Evolutionary conservation across 1,140 invertebrate species (phyloP).

Genomic region (Cydia strobilella): DNA sequence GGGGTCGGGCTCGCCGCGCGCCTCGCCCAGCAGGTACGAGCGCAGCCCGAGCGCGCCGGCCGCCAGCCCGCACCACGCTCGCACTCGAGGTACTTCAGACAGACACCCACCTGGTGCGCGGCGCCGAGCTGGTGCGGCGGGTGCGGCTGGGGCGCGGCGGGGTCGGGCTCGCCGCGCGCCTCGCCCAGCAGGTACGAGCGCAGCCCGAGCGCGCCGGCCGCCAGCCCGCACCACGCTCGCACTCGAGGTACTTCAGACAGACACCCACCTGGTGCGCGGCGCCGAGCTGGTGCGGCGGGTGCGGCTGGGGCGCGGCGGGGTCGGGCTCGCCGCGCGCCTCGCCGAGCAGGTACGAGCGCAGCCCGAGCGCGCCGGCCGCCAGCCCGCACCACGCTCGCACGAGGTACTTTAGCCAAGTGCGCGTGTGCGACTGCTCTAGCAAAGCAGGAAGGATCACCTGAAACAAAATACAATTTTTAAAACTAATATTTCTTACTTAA

Average conservation of each 20-base stretch:
- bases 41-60: constrained; percentile 92
- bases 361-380: constrained; percentile 91
- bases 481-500: not conserved
- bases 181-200: constrained; percentile 92
- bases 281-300: constrained; percentile 83
- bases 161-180: constrained; percentile 54
- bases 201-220: constrained; percentile 92
- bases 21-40: constrained; percentile 90
- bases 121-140: constrained; percentile 85
- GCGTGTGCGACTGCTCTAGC: constrained; percentile 96
- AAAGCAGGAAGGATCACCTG: constrained; percentile 96
- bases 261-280: constrained; percentile 85
- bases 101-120: constrained; percentile 82
- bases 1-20: constrained; percentile 52
- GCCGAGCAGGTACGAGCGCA: constrained; percentile 93
- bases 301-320: constrained; percentile 53
- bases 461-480: not conserved
- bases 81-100: constrained; percentile 75
- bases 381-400: constrained; percentile 93
- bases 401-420: constrained; percentile 94
- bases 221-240: constrained; percentile 92
- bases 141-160: constrained; percentile 53
- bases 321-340: constrained; percentile 63
- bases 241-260: constrained; percentile 72
- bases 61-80: constrained; percentile 93